Percentiles rank a stretch among this genome's conserved stretches.
Evolutionary conservation across 2,113 vertebrate species (phyloP).

Genomic region (Xenus cinereus): DNA sequence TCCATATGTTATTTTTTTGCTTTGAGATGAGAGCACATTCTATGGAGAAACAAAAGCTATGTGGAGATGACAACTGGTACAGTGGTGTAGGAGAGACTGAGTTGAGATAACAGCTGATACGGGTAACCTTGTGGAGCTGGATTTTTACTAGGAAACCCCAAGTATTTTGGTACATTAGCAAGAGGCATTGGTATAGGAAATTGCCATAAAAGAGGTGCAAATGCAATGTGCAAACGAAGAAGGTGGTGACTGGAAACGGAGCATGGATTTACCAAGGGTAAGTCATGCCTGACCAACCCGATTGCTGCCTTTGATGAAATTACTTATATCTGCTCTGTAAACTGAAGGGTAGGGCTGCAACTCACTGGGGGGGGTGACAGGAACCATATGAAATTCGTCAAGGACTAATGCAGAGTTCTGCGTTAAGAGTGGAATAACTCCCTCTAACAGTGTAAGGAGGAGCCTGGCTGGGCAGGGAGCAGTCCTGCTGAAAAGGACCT

Average conservation of each 20-base stretch:
- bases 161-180: not conserved
- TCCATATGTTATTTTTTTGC: not conserved
- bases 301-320: not conserved
- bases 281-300: not conserved
- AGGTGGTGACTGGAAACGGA: not conserved
- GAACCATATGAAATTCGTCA: not conserved
- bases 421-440: not conserved
- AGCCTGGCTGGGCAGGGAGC: not conserved
- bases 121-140: not conserved
- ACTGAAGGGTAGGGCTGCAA: not conserved
- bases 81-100: not conserved
- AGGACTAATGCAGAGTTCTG: not conserved
- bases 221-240: not conserved
- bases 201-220: not conserved
- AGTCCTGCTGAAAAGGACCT: not conserved
- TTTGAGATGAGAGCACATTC: not conserved
- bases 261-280: not conserved
- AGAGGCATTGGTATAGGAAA: not conserved
- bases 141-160: not conserved
- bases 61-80: not conserved
- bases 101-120: not conserved
- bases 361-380: not conserved
- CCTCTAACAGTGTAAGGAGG: not conserved
- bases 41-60: too few relatives aligned
- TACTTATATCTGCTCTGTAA: not conserved